These are phyloP conservation scores for Sebastes taczanowskii DNA, from an alignment of 2,797 vertebrate species.

Conservation along the genomic window DNA sequence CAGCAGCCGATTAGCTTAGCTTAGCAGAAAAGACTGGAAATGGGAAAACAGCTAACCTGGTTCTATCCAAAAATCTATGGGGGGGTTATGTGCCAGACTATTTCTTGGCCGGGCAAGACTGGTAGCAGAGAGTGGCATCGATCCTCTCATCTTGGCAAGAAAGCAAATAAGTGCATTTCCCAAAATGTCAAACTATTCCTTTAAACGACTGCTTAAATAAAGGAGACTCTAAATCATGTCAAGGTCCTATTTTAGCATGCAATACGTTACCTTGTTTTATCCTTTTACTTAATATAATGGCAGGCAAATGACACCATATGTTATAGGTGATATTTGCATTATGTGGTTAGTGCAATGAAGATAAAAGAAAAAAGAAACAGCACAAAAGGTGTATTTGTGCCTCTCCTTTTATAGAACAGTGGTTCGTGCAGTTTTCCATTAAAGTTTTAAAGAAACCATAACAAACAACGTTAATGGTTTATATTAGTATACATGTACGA, in stretches of 20 bases:
- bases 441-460: constrained; percentile 15
- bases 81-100: neutral
- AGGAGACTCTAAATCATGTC: neutral
- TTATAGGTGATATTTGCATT: constrained; percentile 52
- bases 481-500: constrained; percentile 50
- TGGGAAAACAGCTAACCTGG: neutral
- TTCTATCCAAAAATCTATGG: neutral
- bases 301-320: constrained; percentile 56
- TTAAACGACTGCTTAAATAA: neutral
- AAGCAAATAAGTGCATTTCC: constrained; percentile 22
- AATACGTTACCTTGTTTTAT: constrained; percentile 52
- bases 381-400: constrained; percentile 64
- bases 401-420: constrained; percentile 39
- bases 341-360: constrained; percentile 70
- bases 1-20: neutral
- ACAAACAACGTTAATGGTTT: constrained; percentile 9
- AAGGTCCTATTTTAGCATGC: constrained; percentile 55
- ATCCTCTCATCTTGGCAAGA: constrained; percentile 9
- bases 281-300: constrained; percentile 34
- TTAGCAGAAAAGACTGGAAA: neutral
- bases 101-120: neutral
- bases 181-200: constrained; percentile 4
- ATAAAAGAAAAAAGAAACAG: constrained; percentile 31
- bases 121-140: neutral
- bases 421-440: constrained; percentile 50